phyloP scores from a whole-genome alignment of 1,140 invertebrate genomes.

The Lanistes nyassanus region DNA sequence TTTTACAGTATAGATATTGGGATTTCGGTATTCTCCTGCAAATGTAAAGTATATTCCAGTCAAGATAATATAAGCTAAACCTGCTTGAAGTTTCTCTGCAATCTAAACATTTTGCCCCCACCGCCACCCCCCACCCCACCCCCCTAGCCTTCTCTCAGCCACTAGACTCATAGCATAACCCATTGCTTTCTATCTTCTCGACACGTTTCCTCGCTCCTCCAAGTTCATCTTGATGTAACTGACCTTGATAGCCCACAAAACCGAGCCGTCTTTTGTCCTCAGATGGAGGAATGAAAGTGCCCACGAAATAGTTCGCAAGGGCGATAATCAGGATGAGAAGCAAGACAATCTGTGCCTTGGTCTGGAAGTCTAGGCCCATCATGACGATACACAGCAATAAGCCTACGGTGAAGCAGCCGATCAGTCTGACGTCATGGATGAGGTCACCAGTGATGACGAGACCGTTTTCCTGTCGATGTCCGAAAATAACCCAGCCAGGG shows the following conservation, averaged over 20 bases:
- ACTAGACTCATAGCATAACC: constrained; percentile 83
- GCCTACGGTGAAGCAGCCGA: constrained; percentile 68
- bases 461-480: constrained; percentile 47
- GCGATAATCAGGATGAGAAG: constrained; percentile 88
- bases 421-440: constrained; percentile 72
- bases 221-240: constrained; percentile 3
- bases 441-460: constrained; percentile 54
- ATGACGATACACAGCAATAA: constrained; percentile 62
- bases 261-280: constrained; percentile 80
- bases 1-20: no score
- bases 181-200: no score
- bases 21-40: no score
- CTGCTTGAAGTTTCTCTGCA: no score
- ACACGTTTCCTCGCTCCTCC: no score
- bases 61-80: no score
- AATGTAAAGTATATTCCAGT: no score
- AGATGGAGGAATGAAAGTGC: constrained; percentile 81
- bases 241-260: constrained; percentile 88
- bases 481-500: not conserved
- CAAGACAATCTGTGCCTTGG: constrained; percentile 86
- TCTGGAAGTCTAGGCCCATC: constrained; percentile 70
- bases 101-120: no score
- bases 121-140: constrained; percentile 80
- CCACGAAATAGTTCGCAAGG: constrained; percentile 81
- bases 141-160: constrained; percentile 81